phyloP scores from a whole-genome alignment of 1,140 invertebrate species.

The Elymnias hypermnestra region DNA sequence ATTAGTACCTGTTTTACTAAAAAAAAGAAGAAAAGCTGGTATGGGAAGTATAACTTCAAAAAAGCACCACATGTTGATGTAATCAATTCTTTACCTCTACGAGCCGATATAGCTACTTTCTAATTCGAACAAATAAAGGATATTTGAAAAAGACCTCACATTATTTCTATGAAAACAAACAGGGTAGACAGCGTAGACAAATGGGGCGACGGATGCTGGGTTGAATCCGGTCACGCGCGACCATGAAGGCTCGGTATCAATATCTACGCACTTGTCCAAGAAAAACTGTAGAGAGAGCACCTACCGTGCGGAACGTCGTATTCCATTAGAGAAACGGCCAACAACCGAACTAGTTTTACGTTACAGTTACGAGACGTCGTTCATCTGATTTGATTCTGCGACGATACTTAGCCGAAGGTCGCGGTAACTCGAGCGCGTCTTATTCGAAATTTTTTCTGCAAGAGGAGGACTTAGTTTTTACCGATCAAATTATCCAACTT shows the following conservation, averaged over 20 bases:
- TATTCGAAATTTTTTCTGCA: conserved; percentile 54
- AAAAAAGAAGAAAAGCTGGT: too few relatives aligned
- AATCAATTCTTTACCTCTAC: too few relatives aligned
- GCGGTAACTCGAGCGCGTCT: conserved; percentile 53
- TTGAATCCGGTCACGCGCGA: conserved; percentile 20
- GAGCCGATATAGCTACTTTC: too few relatives aligned
- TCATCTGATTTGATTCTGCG: conserved; percentile 48
- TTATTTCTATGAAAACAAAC: conserved; percentile 29
- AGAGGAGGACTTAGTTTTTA: conserved; percentile 23
- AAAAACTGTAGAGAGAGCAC: conserved; percentile 59
- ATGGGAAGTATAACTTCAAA: too few relatives aligned
- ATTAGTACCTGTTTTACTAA: too few relatives aligned
- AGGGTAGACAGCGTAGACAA: conserved; percentile 20
- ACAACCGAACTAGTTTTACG: conserved; percentile 64
- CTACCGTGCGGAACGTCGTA: conserved; percentile 49
- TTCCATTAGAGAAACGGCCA: conserved; percentile 58
- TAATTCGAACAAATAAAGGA: background rate
- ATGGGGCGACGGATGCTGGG: conserved; percentile 26
- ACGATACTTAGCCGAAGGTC: conserved; percentile 61
- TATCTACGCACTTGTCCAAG: conserved; percentile 34
- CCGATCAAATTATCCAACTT: background rate
- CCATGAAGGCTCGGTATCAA: conserved; percentile 17
- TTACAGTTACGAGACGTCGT: conserved; percentile 57
- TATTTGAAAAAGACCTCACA: background rate
- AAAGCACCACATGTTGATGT: too few relatives aligned